Evolutionary conservation across 2,888 invertebrate species (phyloP).

Genomic region (Acanthosepion pharaonis): DNA sequence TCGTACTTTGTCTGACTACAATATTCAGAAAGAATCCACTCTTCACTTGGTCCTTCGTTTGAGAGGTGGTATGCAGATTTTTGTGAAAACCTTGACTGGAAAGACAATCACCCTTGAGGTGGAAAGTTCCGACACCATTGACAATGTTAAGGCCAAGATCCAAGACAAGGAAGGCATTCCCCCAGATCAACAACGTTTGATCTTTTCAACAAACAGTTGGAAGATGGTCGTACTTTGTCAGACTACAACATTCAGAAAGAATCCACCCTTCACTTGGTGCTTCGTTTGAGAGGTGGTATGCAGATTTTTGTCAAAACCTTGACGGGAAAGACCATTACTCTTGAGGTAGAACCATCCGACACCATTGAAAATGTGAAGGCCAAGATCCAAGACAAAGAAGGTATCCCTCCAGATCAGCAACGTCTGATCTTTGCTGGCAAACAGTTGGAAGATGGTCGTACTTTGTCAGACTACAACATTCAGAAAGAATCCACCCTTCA

Average conservation of each 20-base stretch:
- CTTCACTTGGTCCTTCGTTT: slow-evolving; percentile 91
- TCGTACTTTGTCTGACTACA: slow-evolving; percentile 92
- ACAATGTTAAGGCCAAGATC: slow-evolving; percentile 86
- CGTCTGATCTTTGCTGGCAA: slow-evolving; percentile 95
- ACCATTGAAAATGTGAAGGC: slow-evolving; percentile 94
- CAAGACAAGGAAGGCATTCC: slow-evolving; percentile 77
- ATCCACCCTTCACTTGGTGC: slow-evolving; percentile 91
- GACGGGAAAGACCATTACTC: slow-evolving; percentile 74
- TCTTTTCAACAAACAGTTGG: slow-evolving; percentile 94
- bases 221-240: slow-evolving; percentile 91
- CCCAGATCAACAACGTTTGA: slow-evolving; percentile 69
- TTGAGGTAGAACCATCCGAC: slow-evolving; percentile 85
- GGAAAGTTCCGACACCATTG: slow-evolving; percentile 92
- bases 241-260: slow-evolving; percentile 96
- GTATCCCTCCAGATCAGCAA: slow-evolving; percentile 84
- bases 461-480: slow-evolving; percentile 94
- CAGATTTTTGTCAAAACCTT: slow-evolving; percentile 81
- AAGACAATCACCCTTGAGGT: slow-evolving; percentile 73
- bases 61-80: slow-evolving; percentile 87
- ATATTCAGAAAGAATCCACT: slow-evolving; percentile 96
- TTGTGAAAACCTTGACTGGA: slow-evolving; percentile 73
- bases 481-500: slow-evolving; percentile 96
- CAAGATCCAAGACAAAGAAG: slow-evolving; percentile 78
- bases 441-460: slow-evolving; percentile 95
- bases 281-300: slow-evolving; percentile 85